Conservation (phyloP, 1,140 invertebrate genomes). For the Laupala kohalensis region DNA sequence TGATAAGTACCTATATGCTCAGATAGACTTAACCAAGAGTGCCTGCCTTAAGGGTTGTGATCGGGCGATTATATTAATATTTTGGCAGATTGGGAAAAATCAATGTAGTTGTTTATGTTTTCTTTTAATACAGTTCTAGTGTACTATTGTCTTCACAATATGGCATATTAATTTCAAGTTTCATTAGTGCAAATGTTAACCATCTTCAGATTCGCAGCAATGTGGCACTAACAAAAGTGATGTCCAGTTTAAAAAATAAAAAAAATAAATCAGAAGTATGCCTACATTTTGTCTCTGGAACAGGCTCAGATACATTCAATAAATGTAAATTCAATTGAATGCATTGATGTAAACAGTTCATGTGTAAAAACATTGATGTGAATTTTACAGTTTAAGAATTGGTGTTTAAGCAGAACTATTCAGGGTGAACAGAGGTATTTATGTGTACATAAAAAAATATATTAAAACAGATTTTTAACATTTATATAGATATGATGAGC, state of each 20-base stretch:
- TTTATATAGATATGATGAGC: constrained; percentile 5
- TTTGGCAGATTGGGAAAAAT: too few relatives aligned
- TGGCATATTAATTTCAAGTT: too few relatives aligned
- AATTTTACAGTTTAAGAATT: neutral
- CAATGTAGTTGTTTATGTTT: too few relatives aligned
- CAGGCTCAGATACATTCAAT: constrained; percentile 1
- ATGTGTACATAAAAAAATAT: constrained; percentile 2
- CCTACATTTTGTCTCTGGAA: neutral
- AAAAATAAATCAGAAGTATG: neutral
- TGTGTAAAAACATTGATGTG: neutral
- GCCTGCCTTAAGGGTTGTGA: neutral
- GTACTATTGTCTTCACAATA: too few relatives aligned
- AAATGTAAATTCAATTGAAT: neutral
- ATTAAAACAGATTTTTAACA: constrained; percentile 6
- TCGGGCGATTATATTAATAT: too few relatives aligned
- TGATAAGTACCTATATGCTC: neutral
- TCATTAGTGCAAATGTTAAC: too few relatives aligned
- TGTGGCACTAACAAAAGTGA: neutral
- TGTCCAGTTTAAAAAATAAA: neutral
- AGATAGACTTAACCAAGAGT: neutral
- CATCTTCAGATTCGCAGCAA: neutral
- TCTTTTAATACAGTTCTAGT: too few relatives aligned
- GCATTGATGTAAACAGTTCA: neutral
- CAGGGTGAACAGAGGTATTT: neutral
- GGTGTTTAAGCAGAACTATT: neutral